Conservation (phyloP, 2,113 vertebrate genomes). For the Oryctolagus cuniculus region mOryCun1.1 NC_091433.1:126553001-126553500, state of each 20-base stretch:
- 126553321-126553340: slow-evolving; percentile 24
- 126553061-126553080: slow-evolving; percentile 62
- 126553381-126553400: slow-evolving; percentile 58
- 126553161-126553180: background rate
- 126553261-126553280: background rate
- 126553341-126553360: slow-evolving; percentile 56
- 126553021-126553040: background rate
- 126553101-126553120: slow-evolving; percentile 68
- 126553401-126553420: background rate
- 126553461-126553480: accelerated
- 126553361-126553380: background rate
- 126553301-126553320: background rate
- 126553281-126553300: slow-evolving; percentile 27
- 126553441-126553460: slow-evolving; percentile 40
- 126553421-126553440: background rate
- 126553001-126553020: background rate
- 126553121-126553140: slow-evolving; percentile 68
- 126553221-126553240: background rate
- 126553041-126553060: background rate
- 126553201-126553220: background rate
- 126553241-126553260: background rate
- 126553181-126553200: background rate
- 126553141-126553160: slow-evolving; percentile 47
- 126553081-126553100: slow-evolving; percentile 65
- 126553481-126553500: background rate